Conservation (phyloP, 2,888 invertebrate genomes). For the Sympetrum striolatum region DNA sequence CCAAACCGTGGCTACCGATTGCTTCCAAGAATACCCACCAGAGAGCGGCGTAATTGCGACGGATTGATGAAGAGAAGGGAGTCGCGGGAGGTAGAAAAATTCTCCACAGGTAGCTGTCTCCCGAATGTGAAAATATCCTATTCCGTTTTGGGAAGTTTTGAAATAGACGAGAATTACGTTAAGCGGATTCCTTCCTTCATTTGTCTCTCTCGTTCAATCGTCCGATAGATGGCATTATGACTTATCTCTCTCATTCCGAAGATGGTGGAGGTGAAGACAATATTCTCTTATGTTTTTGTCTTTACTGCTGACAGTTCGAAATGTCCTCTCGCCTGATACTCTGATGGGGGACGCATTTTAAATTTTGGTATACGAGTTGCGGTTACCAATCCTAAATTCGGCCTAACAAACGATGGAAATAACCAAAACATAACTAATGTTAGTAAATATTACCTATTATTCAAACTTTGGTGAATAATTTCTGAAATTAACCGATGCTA, state of each 20-base stretch:
- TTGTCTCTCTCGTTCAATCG: background rate
- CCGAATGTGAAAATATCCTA: background rate
- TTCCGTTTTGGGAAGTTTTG: background rate
- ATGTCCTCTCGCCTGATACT: background rate
- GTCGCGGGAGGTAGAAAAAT: background rate
- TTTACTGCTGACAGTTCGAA: background rate
- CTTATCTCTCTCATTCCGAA: background rate
- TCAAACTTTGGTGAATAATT: no score
- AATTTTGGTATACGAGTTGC: background rate
- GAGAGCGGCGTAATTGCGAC: slow-evolving; percentile 23
- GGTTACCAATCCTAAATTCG: background rate
- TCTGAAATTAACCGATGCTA: no score
- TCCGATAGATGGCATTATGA: background rate
- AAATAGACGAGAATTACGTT: background rate
- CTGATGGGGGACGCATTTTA: background rate
- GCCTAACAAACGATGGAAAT: no score
- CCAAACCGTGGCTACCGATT: background rate
- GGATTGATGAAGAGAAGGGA: background rate
- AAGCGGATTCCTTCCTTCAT: background rate
- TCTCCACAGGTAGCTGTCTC: background rate
- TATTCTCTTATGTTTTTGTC: background rate
- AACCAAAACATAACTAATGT: no score
- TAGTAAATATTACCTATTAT: no score
- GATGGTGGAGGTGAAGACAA: background rate
- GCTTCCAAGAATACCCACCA: background rate